Conservation (phyloP, 2,888 invertebrate genomes). For the Noctua pronuba region DNA sequence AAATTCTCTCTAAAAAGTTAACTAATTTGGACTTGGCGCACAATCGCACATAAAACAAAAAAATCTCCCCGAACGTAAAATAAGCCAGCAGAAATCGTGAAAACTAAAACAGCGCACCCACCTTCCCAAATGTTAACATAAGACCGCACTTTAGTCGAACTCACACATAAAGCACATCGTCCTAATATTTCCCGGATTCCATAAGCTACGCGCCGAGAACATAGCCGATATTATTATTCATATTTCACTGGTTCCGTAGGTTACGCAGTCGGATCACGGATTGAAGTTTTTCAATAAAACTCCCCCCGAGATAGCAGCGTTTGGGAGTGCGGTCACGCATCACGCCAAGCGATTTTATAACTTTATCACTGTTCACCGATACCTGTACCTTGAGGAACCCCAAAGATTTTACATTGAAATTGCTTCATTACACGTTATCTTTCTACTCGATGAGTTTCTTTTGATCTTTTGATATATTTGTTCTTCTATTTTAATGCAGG, state of each 20-base stretch:
- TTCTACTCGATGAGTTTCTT: conserved; percentile 42
- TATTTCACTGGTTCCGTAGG: conserved; percentile 81
- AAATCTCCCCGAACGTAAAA: neutral
- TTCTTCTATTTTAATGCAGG: conserved; percentile 32
- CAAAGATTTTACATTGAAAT: conserved; percentile 68
- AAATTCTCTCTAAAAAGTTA: neutral
- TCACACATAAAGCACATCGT: conserved; percentile 67
- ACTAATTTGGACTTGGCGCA: neutral
- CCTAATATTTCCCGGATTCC: conserved; percentile 69
- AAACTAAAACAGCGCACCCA: neutral
- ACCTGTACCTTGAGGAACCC: conserved; percentile 74
- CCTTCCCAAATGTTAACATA: conserved; percentile 47
- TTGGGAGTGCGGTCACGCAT: conserved; percentile 88
- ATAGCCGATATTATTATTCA: conserved; percentile 83
- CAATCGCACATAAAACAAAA: neutral
- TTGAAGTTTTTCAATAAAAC: conserved; percentile 90
- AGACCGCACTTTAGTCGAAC: conserved; percentile 46
- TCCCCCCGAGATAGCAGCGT: conserved; percentile 79
- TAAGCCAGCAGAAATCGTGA: neutral
- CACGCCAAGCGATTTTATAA: conserved; percentile 87
- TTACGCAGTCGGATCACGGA: conserved; percentile 87
- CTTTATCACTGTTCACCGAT: conserved; percentile 85
- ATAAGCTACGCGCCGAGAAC: conserved; percentile 71
- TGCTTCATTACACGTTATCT: conserved; percentile 60
- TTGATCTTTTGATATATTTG: conserved; percentile 58